Percentiles rank a stretch among this genome's conserved stretches.
Evolutionary conservation across 2,113 vertebrate species (phyloP).

Genomic region (Hydropotes inermis): DNA sequence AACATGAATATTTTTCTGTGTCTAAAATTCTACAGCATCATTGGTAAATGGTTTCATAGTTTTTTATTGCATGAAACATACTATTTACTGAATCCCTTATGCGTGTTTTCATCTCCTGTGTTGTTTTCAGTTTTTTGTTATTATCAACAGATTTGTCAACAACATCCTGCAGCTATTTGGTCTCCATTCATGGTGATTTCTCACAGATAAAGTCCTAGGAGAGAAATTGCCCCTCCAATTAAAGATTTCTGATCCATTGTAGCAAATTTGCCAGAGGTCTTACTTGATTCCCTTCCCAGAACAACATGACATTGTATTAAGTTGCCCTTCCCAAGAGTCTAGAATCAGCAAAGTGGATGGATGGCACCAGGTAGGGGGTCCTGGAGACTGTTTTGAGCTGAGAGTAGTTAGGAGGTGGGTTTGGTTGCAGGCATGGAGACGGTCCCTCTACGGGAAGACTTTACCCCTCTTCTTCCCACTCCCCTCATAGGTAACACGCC

Average conservation of each 20-base stretch:
- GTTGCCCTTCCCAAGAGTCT: neutral
- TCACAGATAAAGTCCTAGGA: neutral
- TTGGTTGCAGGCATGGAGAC: fast-evolving
- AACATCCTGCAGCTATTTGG: neutral
- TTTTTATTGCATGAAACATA: neutral
- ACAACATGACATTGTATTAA: neutral
- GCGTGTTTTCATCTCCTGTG: neutral
- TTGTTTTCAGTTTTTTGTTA: neutral
- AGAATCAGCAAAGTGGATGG: neutral
- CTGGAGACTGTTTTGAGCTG: neutral
- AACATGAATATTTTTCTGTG: neutral
- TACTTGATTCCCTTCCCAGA: neutral
- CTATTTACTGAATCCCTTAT: neutral
- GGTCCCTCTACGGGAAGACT: neutral
- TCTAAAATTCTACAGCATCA: neutral
- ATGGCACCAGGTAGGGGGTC: neutral
- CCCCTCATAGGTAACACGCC: neutral
- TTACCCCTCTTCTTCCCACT: neutral
- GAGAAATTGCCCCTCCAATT: neutral
- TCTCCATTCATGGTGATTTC: neutral
- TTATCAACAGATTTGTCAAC: neutral
- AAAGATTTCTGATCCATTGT: neutral
- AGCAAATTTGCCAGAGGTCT: neutral
- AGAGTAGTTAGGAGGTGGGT: neutral
- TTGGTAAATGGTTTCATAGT: neutral